Conservation (phyloP, 1,140 invertebrate species). For the Drosophila navojoa region DNA sequence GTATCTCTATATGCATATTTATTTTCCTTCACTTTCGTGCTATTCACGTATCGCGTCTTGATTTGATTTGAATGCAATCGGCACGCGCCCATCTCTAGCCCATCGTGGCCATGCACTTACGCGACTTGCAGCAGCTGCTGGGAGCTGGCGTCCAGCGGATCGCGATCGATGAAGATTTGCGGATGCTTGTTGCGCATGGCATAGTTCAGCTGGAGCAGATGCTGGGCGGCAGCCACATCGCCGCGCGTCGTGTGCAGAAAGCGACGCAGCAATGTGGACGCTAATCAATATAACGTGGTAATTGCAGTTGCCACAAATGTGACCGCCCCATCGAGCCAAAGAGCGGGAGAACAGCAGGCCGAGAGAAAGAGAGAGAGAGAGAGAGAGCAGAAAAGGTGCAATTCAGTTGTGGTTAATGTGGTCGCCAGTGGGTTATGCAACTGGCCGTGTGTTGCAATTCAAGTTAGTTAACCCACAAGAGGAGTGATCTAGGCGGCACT, state of each 20-base stretch:
- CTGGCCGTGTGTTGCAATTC: conserved; percentile 16
- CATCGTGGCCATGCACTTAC: conserved; percentile 77
- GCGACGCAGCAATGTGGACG: conserved; percentile 61
- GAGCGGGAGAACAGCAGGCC: too few species aligned
- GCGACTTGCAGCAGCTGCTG: conserved; percentile 86
- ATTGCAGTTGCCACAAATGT: conserved; percentile 9
- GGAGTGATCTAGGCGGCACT: not conserved
- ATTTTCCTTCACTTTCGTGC: not conserved
- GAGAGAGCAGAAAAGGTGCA: conserved; percentile 7
- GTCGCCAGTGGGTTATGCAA: conserved; percentile 46
- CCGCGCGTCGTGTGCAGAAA: conserved; percentile 84
- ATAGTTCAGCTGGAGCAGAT: conserved; percentile 87
- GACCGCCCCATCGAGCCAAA: not conserved
- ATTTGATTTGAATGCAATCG: not conserved
- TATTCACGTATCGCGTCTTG: not conserved
- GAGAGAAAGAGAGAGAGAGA: not conserved
- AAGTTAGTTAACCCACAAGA: conserved; percentile 24
- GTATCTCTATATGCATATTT: not conserved
- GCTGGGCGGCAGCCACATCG: conserved; percentile 86
- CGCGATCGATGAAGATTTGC: conserved; percentile 88
- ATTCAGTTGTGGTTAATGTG: conserved; percentile 23
- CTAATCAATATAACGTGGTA: conserved; percentile 34
- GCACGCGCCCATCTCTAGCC: conserved; percentile 2
- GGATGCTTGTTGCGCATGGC: conserved; percentile 86
- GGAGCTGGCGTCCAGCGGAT: conserved; percentile 86